Conservation (phyloP, 2,888 invertebrate species). For the Ophraella communa region DNA sequence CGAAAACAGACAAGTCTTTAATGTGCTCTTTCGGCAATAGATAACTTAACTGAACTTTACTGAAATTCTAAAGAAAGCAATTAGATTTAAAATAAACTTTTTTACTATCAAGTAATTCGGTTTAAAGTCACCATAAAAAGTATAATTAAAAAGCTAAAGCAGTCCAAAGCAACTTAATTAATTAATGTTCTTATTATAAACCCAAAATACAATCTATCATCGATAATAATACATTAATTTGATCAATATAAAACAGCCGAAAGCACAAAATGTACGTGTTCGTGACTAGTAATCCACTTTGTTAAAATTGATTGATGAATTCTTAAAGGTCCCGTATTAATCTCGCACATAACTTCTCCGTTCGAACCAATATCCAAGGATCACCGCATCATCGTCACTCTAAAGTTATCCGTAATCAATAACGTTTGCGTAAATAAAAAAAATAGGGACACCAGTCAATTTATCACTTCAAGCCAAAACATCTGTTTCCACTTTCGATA, state of each 20-base stretch:
- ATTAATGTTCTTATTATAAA: background rate
- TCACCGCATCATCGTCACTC: conserved; percentile 23
- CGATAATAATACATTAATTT: background rate
- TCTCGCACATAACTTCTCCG: conserved; percentile 1
- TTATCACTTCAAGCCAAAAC: conserved; percentile 30
- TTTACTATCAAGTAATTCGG: background rate
- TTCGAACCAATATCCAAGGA: conserved; percentile 16
- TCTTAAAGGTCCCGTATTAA: background rate
- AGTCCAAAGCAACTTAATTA: background rate
- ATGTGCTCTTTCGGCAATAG: background rate
- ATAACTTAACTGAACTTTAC: background rate
- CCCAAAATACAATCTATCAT: background rate
- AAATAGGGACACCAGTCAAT: conserved; percentile 27
- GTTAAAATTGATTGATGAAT: conserved; percentile 7
- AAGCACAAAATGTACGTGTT: background rate
- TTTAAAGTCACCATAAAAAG: background rate
- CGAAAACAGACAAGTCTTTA: background rate
- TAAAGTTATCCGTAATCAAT: conserved; percentile 19
- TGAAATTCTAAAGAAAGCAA: background rate
- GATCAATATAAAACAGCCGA: background rate
- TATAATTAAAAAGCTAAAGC: background rate
- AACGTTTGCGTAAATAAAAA: conserved; percentile 11
- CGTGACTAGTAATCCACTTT: background rate
- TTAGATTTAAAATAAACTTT: background rate
- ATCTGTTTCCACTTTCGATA: conserved; percentile 27